Conservation (phyloP, 2,888 invertebrate species). For the Steromphala cineraria region DNA sequence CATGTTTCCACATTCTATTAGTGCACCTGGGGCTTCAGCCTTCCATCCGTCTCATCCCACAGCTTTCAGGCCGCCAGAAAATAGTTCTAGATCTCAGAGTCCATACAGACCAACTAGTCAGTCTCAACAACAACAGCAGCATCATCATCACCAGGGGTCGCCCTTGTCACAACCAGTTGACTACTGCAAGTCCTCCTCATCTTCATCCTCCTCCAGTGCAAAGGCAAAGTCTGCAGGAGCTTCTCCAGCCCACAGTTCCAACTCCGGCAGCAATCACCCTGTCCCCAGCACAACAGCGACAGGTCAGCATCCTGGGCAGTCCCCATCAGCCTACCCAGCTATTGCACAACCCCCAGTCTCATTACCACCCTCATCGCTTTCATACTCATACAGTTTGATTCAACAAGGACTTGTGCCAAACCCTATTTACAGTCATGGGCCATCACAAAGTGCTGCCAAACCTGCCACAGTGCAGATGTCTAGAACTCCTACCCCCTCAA, state of each 20-base stretch:
- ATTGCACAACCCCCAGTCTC: constrained; percentile 67
- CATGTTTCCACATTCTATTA: constrained; percentile 47
- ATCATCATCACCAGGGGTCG: constrained; percentile 59
- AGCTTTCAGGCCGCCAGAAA: constrained; percentile 51
- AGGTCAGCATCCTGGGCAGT: constrained; percentile 16
- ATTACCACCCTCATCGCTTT: constrained; percentile 55
- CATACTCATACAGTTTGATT: constrained; percentile 69
- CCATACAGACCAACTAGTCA: constrained; percentile 64
- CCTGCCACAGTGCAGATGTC: constrained; percentile 40
- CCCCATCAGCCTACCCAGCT: constrained; percentile 42
- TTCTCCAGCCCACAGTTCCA: constrained; percentile 18
- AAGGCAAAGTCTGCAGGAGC: constrained; percentile 37
- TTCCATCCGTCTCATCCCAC: constrained; percentile 46
- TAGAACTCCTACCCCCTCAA: constrained; percentile 37
- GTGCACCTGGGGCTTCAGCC: constrained; percentile 27
- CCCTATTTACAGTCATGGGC: constrained; percentile 77
- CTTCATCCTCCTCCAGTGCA: constrained; percentile 33
- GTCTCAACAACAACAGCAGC: constrained; percentile 20
- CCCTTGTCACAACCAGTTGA: constrained; percentile 67
- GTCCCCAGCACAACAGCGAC: constrained; percentile 31
- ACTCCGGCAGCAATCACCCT: constrained; percentile 27
- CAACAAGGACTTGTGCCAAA: constrained; percentile 75
- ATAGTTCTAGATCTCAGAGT: constrained; percentile 58
- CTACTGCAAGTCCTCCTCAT: constrained; percentile 50
- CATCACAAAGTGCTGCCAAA: constrained; percentile 25